Evolutionary conservation across 37 sponge, comb jelly and placozoan species (phyloP).

Genomic region (Beroe forskalii): DNA sequence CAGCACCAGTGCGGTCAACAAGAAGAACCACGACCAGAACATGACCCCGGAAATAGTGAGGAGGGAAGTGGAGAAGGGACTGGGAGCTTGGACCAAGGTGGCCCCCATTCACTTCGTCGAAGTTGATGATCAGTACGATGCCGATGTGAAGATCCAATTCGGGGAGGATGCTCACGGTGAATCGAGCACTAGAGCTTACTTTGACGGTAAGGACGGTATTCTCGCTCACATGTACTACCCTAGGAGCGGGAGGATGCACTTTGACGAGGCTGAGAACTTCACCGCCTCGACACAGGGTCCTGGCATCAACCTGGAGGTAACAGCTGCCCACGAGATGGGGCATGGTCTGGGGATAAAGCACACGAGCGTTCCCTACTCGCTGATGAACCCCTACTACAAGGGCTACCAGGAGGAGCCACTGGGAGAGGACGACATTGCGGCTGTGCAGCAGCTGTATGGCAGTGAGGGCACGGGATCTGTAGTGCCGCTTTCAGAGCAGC

Average conservation of each 20-base stretch:
- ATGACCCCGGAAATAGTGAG: neutral
- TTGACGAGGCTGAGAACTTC: constrained; percentile 53
- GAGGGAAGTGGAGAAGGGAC: constrained; percentile 9
- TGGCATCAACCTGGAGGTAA: constrained; percentile 1
- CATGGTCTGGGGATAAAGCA: constrained; percentile 56
- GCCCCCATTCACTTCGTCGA: neutral
- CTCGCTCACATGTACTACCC: constrained; percentile 63
- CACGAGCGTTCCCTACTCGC: neutral
- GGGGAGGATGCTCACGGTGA: neutral
- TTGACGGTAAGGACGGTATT: constrained; percentile 15
- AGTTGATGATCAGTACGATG: neutral
- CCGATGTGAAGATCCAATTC: constrained; percentile 11
- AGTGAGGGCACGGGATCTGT: neutral
- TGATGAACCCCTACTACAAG: constrained; percentile 21
- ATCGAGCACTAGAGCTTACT: neutral
- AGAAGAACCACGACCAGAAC: neutral
- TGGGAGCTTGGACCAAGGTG: constrained; percentile 6
- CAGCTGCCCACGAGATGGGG: constrained; percentile 47
- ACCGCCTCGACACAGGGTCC: neutral
- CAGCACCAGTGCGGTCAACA: neutral
- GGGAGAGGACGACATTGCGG: neutral
- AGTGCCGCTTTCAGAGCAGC: neutral
- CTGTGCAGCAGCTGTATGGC: constrained; percentile 25
- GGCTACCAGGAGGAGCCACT: neutral
- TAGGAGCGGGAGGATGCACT: constrained; percentile 34